Evolutionary conservation across 2,888 invertebrate genomes (phyloP), one percentile per base, ranked within the genome.

Genomic region (Caenorhabditis japonica): DNA sequence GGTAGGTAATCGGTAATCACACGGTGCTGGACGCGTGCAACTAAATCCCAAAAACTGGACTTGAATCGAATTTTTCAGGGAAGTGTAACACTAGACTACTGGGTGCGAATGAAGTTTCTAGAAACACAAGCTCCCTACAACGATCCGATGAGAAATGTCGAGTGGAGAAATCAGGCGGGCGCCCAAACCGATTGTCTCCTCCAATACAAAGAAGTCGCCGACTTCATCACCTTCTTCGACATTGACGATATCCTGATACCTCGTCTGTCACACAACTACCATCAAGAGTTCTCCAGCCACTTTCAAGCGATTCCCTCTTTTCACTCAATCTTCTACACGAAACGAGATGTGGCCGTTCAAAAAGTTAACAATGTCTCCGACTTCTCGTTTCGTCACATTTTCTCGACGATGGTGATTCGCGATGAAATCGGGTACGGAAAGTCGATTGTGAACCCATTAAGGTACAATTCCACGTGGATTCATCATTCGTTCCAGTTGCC

Each of bases 211-310:
- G 79, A 79, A 68, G 61, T 56, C 4, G 75, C 77, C 4, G 53
- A 70, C n/a, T 79, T 72, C 27, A 46, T 79, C 13, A 69, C 76
- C 10, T 79, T 79, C 19, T 64, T 79, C 23, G 79, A 79, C 43
- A 58, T 79, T 25, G 79, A 79, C 55, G 79, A 79, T 38, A 68
- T 79, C 41, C 60, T 79, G 5, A 70, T 79, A 25, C 79, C 79
- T 4, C 70, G 77, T 3, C 53, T 43, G 13, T 62, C 71, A 10
- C 64, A 64, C 27, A 71, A 62, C 27, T 71, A 71, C 46, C 64
- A 71, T 59, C 71, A 71, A 34, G 71, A 71, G 38, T 71, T 71
- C 47, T 36, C 56, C 2, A 64, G 44, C 27, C 62, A 64, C 23
- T 71, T 64, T 27, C 13, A 43, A 3, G 52, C 71, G 0, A 46